Evolutionary conservation across 2,797 vertebrate genomes (phyloP).

Genomic region (Neopelma chrysocephalum): DNA sequence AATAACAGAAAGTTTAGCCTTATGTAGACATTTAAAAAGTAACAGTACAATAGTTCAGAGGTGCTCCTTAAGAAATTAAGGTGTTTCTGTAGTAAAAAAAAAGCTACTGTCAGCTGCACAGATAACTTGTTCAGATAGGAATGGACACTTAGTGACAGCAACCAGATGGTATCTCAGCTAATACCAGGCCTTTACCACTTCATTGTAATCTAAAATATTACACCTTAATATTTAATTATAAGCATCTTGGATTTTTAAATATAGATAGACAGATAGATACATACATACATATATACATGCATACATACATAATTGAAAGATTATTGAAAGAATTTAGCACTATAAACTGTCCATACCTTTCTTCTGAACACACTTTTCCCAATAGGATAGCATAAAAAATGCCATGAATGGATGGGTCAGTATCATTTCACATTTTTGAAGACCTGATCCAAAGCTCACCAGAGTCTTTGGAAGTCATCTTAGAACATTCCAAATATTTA

Average conservation of each 20-base stretch:
- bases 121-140: background rate
- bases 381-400: background rate
- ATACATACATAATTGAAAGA: background rate
- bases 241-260: slow-evolving; percentile 25
- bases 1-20: background rate
- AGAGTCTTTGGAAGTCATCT: background rate
- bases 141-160: background rate
- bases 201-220: background rate
- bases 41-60: background rate
- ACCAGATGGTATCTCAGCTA: background rate
- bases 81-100: background rate
- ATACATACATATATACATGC: background rate
- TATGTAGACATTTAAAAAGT: background rate
- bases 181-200: background rate
- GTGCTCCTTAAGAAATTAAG: background rate
- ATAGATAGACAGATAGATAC: background rate
- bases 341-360: background rate
- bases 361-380: background rate
- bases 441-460: background rate
- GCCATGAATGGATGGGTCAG: background rate
- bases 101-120: background rate
- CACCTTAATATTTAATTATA: slow-evolving; percentile 35
- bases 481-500: background rate
- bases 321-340: background rate
- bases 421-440: background rate